Evolutionary conservation across 1,140 invertebrate species (phyloP), one percentile per base, ranked within the genome.

Genomic region (Carposina sasakii): DNA sequence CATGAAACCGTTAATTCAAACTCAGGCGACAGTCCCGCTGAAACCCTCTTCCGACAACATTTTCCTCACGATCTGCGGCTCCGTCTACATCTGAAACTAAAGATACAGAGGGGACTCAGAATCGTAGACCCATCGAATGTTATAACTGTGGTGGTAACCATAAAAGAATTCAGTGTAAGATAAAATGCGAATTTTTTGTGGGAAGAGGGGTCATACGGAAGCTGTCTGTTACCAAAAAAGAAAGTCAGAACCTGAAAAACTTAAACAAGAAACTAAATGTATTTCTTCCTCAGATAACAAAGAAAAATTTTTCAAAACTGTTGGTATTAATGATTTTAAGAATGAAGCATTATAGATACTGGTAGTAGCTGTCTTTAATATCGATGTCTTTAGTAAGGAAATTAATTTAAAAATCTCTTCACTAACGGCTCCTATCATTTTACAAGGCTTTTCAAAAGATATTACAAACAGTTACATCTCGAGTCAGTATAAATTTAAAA

Each of bases 331-430:
- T 39, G 36, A 20, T 9, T 21, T 21, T 39, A 8, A 20, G 10
- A 10, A 21, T 21, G 36, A 39, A 5, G 36, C 36, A 10, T 39
- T 21, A 39, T 39, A 21, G 36, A 39, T 21, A 19, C 36, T 12
- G 36, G 36, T 12, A 39, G 36, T 39, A 39, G 36, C n/a, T 39
- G 36, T 21, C 36, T 8, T 21, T 39, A 20, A 39, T 39, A 22
- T 39, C 36, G 2, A 20, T 21, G 19, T 39, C 36, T 1, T 12
- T 39, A 9, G 36, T 39, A 8, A 10, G 22, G 4, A 9, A 21
- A 21, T 20, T 9, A 9, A 5, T 5, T 15, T 39, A 20, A 10
- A 22, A 3, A 15, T 20, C 34, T 19, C 12, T 39, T 2, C 17
- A 9, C 19, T 39, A 12, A 20, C 16, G 6, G 17, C 9, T 39